Evolutionary conservation across 2,888 invertebrate species (phyloP), one percentile per base, ranked within the genome.

Genomic region (Drosophila flavopinicola): DNA sequence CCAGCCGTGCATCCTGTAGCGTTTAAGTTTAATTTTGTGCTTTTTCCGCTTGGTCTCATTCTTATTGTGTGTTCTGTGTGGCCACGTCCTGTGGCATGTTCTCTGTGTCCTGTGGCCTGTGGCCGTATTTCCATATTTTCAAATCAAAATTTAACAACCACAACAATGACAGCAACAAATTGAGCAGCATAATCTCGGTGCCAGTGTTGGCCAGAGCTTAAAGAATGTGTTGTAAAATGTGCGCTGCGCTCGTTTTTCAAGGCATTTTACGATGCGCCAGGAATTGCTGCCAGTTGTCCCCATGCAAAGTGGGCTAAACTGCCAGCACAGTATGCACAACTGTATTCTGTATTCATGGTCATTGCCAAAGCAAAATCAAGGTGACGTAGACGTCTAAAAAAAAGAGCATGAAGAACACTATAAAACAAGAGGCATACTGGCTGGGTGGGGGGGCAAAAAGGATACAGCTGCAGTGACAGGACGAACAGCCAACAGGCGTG

Each of bases 21-120:
- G 87, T 89, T 90, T 89, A 90, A 85, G 84, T 88, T 90, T 89
- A 90, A 90, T 90, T 88, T 87, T 89, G 67, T 85, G 88, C 88
- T 89, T 89, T 90, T 89, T 89, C 89, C 90, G 90, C 89, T 88
- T 86, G 78, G 89, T 74, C 85, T 88, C 80, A 73, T 83, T 87
- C 78, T 77, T 80, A 88, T 88, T 88, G 87, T 87, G 77, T 78
- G 67, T 51, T 37, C 61, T 56, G 58, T 58, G 57, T 24, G 64
- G n/a, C 57, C 57, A 61, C 33, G 69, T 59, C 59, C 69, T 70
- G 63, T 56, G 27, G n/a, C 9, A 20, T 20, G 20, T 20, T 20
- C 2, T 20, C 23, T 35, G 37, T 33, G 48, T 48, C 42, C 49
- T 33, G 53, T 35, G 61, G 59, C 49, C 67, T 58, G 61, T 58